A percentile compares a stretch with the other conserved stretches of the same genome.
Conservation (phyloP, 2,113 vertebrate genomes). For the Bubo scandiacus region DNA sequence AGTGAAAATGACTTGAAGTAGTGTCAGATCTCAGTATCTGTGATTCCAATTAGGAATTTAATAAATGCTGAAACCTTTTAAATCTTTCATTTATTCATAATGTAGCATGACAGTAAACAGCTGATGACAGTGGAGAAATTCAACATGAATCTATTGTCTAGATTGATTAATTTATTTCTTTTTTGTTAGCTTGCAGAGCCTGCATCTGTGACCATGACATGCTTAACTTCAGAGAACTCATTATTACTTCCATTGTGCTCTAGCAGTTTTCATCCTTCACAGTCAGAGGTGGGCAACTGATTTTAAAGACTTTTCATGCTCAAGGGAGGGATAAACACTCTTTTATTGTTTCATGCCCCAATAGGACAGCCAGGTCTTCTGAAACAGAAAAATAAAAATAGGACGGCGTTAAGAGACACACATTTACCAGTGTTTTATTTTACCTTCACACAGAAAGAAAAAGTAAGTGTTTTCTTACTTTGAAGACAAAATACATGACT, state of each 20-base stretch:
- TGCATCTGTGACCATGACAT: background rate
- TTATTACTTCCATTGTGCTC: background rate
- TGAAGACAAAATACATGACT: background rate
- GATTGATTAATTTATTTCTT: background rate
- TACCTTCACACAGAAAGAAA: background rate
- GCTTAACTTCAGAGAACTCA: slow-evolving; percentile 5
- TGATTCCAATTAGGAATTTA: slow-evolving; percentile 54
- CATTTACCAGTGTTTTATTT: background rate
- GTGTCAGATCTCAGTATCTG: slow-evolving; percentile 34
- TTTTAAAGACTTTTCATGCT: background rate
- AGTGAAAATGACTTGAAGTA: slow-evolving; percentile 19
- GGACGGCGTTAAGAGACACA: accelerated
- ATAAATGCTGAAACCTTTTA: slow-evolving; percentile 26
- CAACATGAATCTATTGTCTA: background rate
- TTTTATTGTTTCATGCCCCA: background rate
- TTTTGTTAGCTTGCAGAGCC: background rate
- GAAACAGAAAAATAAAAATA: background rate
- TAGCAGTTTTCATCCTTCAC: background rate
- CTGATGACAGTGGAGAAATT: slow-evolving; percentile 11
- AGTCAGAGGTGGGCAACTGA: background rate
- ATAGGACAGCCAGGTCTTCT: background rate
- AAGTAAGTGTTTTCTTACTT: background rate
- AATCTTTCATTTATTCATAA: slow-evolving; percentile 33
- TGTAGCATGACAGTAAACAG: slow-evolving; percentile 32
- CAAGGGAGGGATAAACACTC: background rate